Base-by-base conservation (phyloP, 1,140 invertebrate genomes). In the Halesus radiatus region DNA sequence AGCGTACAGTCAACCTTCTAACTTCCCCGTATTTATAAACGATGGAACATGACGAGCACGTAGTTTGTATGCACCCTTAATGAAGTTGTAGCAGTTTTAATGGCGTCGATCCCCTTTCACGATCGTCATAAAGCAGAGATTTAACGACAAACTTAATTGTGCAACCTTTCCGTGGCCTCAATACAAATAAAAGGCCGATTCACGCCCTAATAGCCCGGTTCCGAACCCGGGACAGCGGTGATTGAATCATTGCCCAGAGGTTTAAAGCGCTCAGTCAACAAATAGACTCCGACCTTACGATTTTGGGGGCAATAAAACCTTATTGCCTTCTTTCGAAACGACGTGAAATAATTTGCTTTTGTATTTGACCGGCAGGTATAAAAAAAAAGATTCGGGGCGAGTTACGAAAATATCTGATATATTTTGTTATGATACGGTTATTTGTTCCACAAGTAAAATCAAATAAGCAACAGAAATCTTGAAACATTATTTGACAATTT, bases 121-220 rank as follows among this genome's bases (percentile, higher is more conserved):
- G 66, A 70, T 70, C 66, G 50, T 29, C 52, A 74, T 74, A 74
- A 74, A 74, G 23, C 52, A 29, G 70, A 22, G 70, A 54, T 74
- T 74, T 74, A 54, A 74, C 70, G 70, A 56, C 50, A 56, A 74
- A 74, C 53, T 74, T 74, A 74, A 74, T 74, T 53, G 70, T 74
- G 53, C 22, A 72, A 53, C 70, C 52, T 74, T 74, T 74, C 16
- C n/a, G 32, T 8, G 32, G 37, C n/a, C 37, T 22, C 15, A 8
- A 52, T 50, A 70, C 66, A 18, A 45, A 70, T 70, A 70, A 70
- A 64, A 70, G 66, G 37, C 45, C 66, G 22, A 45, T 70, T 70
- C 66, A 70, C 66, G 66, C 66, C 66, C 66, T 70, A 70, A 50
- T 70, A 70, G 66, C 52, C 66, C 32, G 37, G n/a, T 45, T 45